Evolutionary conservation across 1,140 invertebrate species (phyloP).

Genomic region (Caerostris extrusa): DNA sequence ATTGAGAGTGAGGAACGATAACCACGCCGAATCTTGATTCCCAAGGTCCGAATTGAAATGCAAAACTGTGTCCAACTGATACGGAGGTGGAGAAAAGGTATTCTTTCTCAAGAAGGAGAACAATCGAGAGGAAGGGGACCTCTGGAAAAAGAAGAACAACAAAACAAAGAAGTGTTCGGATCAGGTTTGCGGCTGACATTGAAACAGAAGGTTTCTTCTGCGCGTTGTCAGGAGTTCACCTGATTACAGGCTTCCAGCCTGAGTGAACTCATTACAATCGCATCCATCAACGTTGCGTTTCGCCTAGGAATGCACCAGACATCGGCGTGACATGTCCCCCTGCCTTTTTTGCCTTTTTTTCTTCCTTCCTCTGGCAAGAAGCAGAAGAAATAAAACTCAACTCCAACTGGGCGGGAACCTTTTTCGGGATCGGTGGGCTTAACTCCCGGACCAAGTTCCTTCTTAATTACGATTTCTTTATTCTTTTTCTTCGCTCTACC

Average conservation of each 20-base stretch:
- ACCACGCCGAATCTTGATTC: too few relatives aligned
- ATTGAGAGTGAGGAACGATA: too few relatives aligned
- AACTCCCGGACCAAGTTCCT: background rate
- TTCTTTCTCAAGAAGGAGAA: background rate
- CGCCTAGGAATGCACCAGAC: constrained; percentile 35
- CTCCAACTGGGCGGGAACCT: constrained; percentile 12
- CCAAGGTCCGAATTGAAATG: background rate
- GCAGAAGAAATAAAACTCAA: constrained; percentile 35
- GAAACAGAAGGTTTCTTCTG: constrained; percentile 40
- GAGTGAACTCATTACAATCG: constrained; percentile 35
- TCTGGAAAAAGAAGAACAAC: background rate
- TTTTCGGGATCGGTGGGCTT: background rate
- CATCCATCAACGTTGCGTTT: constrained; percentile 50
- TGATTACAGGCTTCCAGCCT: background rate
- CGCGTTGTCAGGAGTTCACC: constrained; percentile 35
- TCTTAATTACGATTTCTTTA: constrained; percentile 48
- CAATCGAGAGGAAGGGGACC: background rate
- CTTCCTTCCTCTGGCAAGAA: background rate
- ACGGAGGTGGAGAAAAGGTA: background rate
- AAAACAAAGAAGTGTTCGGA: constrained; percentile 6
- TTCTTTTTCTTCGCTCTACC: background rate
- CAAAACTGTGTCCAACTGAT: constrained; percentile 26
- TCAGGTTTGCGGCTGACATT: constrained; percentile 22
- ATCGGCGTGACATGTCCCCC: constrained; percentile 13
- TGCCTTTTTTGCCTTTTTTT: background rate